Evolutionary conservation across 64 coral and sea anemone genomes (phyloP), one percentile per base, ranked within the genome.

Genomic region (Dendronephthya gigantea): DNA sequence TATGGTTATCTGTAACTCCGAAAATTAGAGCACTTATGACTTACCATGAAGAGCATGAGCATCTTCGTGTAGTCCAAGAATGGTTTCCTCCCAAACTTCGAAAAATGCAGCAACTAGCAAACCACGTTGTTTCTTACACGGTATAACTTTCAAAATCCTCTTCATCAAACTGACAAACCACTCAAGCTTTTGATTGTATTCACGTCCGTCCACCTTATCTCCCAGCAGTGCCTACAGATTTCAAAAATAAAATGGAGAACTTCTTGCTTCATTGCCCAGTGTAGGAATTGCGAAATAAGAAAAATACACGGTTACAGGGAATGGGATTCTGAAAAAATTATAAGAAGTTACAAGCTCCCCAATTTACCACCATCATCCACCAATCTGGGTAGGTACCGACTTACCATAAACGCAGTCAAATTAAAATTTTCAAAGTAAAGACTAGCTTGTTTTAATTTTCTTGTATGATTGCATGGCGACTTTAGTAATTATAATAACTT

Each of bases 11-110:
- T 28, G 31, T 12, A 79, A 39, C 2, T 39, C 4, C 1, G 72
- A 0, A 79, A 79, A 79, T 33, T 15, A 4, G 28, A 17, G 2
- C 25, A 79, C 72, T 34, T 79, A n/a, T n/a, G n/a, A 79, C 72
- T 39, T 35, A 33, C 34, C 15, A 79, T 4, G n/a, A n/a, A n/a
- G n/a, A 39, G 72, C 90, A 28, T 93, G 91, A 31, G 92, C 52
- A 37, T 89, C 95, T 41, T 98, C 95, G 66, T 74, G 76, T 47
- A 98, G 87, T 35, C 85, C 87, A 33, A 98, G 83, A 43, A 98
- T 90, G 39, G 93, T 93, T 82, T 98, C 95, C 40, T 98, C 95
- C 95, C 95, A 98, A 23, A 98, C 92, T 41, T 98, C 93, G 39
- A 98, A 93, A 27, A 98, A 83, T 32, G 95, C 91, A 65, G 86